Conservation (phyloP, 2,113 vertebrate species). For the Notechis scutatus region DNA sequence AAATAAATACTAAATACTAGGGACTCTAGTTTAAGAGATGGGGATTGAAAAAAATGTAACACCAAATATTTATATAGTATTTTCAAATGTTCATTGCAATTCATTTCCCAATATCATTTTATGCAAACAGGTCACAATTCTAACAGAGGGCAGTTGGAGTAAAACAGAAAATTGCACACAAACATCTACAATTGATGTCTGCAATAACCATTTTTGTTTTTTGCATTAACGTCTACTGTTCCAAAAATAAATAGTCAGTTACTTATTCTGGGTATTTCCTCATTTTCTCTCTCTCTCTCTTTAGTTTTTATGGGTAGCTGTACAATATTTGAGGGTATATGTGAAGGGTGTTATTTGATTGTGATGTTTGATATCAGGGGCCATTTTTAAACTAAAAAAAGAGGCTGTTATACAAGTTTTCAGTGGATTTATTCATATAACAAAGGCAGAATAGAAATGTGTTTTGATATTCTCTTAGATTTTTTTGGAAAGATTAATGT, state of each 20-base stretch:
- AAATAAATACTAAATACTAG: too few relatives aligned
- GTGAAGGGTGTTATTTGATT: background rate
- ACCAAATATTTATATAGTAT: background rate
- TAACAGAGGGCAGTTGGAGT: background rate
- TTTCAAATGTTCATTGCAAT: background rate
- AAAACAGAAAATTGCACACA: background rate
- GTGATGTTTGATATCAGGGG: background rate
- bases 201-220: background rate
- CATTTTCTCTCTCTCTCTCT: background rate
- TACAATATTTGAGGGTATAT: background rate
- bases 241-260: background rate
- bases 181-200: background rate
- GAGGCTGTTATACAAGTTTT: background rate
- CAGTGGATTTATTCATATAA: background rate
- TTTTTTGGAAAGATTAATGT: background rate
- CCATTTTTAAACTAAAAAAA: background rate
- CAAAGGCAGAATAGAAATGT: background rate
- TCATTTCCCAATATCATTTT: background rate
- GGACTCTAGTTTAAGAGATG: background rate
- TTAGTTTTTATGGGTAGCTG: background rate
- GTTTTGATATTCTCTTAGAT: background rate
- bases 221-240: background rate
- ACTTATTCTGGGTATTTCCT: background rate
- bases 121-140: background rate
- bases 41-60: background rate